phyloP scores from a whole-genome alignment of 2,113 vertebrate species.

The Cyphomyrus discorhynchus region DNA sequence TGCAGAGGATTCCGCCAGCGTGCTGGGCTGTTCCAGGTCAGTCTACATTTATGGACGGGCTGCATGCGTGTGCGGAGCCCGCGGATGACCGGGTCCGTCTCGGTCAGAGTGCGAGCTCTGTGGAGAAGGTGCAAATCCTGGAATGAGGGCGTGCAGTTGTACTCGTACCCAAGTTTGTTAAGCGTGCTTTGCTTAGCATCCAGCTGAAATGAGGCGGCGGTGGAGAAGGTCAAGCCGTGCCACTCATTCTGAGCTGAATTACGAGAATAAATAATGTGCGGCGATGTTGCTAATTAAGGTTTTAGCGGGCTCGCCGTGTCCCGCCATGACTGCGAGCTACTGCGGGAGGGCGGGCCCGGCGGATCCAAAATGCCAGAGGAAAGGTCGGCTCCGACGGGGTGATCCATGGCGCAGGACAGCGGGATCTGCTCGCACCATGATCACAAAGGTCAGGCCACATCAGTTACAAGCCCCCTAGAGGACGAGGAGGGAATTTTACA shows the following conservation, averaged over 20 bases:
- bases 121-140: neutral
- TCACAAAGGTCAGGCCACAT: conserved; percentile 31
- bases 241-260: neutral
- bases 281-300: neutral
- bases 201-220: neutral
- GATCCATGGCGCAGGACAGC: conserved; percentile 1
- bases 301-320: conserved; percentile 34
- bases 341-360: conserved; percentile 44
- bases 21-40: neutral
- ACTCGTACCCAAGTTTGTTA: no score
- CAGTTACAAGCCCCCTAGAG: conserved; percentile 33
- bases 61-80: neutral
- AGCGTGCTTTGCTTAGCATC: neutral
- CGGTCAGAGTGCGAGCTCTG: neutral
- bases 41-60: neutral
- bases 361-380: conserved; percentile 55
- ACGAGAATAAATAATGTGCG: neutral
- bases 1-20: neutral
- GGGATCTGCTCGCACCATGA: conserved; percentile 47
- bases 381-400: conserved; percentile 52
- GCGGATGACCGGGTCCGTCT: neutral
- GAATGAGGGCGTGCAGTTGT: neutral
- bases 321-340: conserved; percentile 32
- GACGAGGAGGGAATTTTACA: conserved; percentile 18
- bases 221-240: neutral